These are phyloP conservation scores for Muschampia plurimacula DNA, from an alignment of 2,888 invertebrate genomes.

Conservation along the genomic window DNA sequence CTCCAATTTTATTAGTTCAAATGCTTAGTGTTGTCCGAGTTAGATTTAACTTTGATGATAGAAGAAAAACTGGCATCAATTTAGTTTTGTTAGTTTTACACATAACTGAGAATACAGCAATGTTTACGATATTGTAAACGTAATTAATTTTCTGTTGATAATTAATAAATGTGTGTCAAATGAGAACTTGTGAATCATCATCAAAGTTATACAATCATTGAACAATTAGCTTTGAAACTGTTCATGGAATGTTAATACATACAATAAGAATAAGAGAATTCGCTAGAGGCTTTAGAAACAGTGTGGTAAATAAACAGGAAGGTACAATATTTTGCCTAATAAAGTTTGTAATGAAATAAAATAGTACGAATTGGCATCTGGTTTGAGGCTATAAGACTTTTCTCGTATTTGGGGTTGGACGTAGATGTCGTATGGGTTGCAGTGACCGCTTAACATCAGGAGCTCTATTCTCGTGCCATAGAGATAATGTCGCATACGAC, in stretches of 20 bases:
- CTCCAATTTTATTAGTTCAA: too few species aligned
- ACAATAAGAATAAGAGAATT: background rate
- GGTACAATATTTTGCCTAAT: background rate
- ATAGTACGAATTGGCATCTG: too few species aligned
- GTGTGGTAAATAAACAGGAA: background rate
- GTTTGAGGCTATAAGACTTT: too few species aligned
- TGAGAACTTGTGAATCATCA: constrained; percentile 5
- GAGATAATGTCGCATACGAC: too few species aligned
- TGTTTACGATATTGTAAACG: background rate
- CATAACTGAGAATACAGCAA: background rate
- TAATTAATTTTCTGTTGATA: constrained; percentile 4
- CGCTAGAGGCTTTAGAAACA: background rate
- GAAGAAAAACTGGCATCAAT: too few species aligned
- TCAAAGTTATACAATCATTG: constrained; percentile 20
- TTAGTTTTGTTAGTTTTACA: too few species aligned
- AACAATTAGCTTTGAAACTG: constrained; percentile 1
- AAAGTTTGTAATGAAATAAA: background rate
- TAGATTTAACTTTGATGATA: too few species aligned
- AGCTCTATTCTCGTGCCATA: too few species aligned
- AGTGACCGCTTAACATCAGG: too few species aligned
- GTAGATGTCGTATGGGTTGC: too few species aligned
- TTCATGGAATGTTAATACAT: constrained; percentile 6
- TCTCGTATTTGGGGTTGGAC: too few species aligned
- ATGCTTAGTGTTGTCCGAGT: too few species aligned
- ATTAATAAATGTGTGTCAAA: constrained; percentile 13